A percentile compares a stretch with the other conserved stretches of the same genome.
Evolutionary conservation across 2,113 vertebrate genomes (phyloP).

Genomic region (Lophius piscatorius): DNA sequence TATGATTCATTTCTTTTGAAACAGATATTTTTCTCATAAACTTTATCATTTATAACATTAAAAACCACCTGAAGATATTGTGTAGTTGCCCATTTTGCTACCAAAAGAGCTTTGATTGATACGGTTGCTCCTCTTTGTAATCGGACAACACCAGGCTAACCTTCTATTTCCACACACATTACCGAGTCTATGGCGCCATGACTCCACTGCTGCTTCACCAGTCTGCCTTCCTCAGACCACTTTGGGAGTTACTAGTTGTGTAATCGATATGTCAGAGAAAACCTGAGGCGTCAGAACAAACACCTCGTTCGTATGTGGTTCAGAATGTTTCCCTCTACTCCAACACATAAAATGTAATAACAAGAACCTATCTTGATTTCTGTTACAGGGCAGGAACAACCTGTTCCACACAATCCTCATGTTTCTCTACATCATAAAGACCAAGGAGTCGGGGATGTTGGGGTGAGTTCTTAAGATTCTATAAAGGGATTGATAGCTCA

Average conservation of each 20-base stretch:
- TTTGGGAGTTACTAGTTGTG: no score
- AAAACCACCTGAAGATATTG: no score
- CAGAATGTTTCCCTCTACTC: background rate
- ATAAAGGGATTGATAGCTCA: background rate
- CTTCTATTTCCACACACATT: no score
- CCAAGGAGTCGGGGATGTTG: conserved; percentile 95
- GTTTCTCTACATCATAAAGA: conserved; percentile 97
- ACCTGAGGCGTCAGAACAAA: background rate
- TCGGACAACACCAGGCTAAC: background rate
- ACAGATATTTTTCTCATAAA: no score
- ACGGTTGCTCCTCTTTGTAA: background rate
- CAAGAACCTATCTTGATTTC: conserved; percentile 10
- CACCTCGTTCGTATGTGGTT: background rate
- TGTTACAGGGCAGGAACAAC: conserved; percentile 92
- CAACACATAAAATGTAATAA: background rate
- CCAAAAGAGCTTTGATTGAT: no score
- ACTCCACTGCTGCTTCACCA: no score
- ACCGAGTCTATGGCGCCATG: no score
- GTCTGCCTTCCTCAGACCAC: no score
- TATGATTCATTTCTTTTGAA: no score
- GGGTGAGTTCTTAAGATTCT: conserved; percentile 82
- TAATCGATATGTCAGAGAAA: background rate
- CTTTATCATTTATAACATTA: no score
- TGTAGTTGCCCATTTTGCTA: no score
- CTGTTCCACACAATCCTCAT: conserved; percentile 96